These are phyloP conservation scores for Drepana arcuata DNA, from an alignment of 1,140 invertebrate species.

Conservation along the genomic window DNA sequence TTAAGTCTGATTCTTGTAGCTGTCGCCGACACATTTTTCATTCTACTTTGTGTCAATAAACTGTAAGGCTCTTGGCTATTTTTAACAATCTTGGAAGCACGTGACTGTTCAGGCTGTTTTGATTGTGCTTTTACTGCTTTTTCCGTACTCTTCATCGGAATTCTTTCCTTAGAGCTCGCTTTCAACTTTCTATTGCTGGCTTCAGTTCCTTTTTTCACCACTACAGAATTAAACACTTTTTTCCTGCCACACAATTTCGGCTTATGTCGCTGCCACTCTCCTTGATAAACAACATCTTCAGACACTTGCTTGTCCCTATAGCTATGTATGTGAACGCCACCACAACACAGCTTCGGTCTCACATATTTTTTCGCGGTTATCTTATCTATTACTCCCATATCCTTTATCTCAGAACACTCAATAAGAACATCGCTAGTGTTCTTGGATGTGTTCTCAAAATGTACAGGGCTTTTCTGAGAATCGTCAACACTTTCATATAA, in stretches of 20 bases:
- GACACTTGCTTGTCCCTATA: conserved; percentile 35
- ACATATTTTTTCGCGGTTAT: conserved; percentile 18
- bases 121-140: conserved; percentile 1
- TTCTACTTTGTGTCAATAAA: no score
- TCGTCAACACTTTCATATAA: conserved; percentile 11
- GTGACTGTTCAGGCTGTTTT: conserved; percentile 1
- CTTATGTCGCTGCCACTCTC: conserved; percentile 39
- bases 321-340: conserved; percentile 50
- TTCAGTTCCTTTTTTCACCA: conserved; percentile 17
- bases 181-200: conserved; percentile 13
- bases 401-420: conserved; percentile 12
- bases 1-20: background rate
- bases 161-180: conserved; percentile 17
- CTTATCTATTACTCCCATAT: conserved; percentile 10
- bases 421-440: conserved; percentile 19
- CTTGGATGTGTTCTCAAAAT: conserved; percentile 4
- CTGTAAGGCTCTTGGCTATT: conserved; percentile 1
- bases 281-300: conserved; percentile 55
- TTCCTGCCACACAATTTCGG: conserved; percentile 18
- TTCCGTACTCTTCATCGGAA: conserved; percentile 1
- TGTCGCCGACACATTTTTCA: no score
- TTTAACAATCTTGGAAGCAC: background rate
- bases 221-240: conserved; percentile 5
- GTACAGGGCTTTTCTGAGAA: conserved; percentile 12
- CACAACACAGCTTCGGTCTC: conserved; percentile 29